Conservation (phyloP, 2,888 invertebrate species). For the Nephrotoma guestfalica region DNA sequence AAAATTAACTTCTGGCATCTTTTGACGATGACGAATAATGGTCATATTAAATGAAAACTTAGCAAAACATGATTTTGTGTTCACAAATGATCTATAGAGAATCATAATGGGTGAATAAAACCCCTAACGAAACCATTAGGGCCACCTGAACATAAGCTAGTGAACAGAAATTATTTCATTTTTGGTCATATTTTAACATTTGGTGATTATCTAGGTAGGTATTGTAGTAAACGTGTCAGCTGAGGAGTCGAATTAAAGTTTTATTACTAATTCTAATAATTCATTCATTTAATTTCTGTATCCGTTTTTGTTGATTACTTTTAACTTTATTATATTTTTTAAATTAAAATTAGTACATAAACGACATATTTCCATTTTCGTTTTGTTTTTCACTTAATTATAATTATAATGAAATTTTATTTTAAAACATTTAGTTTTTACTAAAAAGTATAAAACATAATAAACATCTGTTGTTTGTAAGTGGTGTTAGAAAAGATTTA, state of each 20-base stretch:
- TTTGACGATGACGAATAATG: too few species aligned
- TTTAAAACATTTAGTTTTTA: background rate
- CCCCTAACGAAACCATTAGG: too few species aligned
- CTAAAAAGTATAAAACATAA: background rate
- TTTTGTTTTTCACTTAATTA: background rate
- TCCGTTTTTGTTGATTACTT: background rate
- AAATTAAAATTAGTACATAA: background rate
- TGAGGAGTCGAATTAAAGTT: background rate
- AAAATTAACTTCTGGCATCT: too few species aligned
- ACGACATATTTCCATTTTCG: background rate
- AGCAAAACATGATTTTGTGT: too few species aligned
- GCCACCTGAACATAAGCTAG: too few species aligned
- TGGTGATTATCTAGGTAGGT: too few species aligned
- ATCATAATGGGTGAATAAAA: too few species aligned
- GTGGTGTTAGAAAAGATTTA: background rate
- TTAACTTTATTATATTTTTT: background rate
- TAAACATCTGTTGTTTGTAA: background rate
- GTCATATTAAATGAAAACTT: too few species aligned
- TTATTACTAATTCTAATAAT: background rate
- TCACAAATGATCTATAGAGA: too few species aligned
- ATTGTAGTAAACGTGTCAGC: too few species aligned
- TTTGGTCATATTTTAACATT: too few species aligned
- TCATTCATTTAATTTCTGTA: background rate
- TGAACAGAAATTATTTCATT: too few species aligned
- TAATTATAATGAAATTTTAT: background rate